Percentiles rank a stretch among this genome's conserved stretches.
Evolutionary conservation across 1,140 invertebrate genomes (phyloP).

Genomic region (Penaeus japonicus): DNA sequence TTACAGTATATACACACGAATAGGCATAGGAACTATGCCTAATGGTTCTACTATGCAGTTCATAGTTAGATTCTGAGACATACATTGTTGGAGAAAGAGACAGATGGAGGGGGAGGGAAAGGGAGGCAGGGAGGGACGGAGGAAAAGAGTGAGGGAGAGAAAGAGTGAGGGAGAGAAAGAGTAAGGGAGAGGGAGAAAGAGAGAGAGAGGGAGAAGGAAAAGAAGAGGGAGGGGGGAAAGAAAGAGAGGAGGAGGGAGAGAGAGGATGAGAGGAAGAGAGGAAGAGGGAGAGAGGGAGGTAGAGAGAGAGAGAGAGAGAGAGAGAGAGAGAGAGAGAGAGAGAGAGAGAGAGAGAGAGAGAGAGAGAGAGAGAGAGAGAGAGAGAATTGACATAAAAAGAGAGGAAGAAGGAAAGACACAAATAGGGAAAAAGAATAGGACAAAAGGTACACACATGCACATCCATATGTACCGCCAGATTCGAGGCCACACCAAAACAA

Average conservation of each 20-base stretch:
- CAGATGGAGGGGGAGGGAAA: no score
- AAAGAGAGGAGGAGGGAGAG: background rate
- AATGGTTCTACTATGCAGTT: no score
- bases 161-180: no score
- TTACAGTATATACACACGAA: no score
- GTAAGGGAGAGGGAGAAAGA: background rate
- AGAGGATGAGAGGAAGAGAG: background rate
- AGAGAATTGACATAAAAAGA: no score
- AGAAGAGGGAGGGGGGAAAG: background rate
- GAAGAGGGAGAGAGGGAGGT: background rate
- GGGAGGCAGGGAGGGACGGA: background rate
- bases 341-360: background rate
- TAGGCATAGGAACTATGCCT: no score
- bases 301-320: background rate
- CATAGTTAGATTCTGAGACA: no score
- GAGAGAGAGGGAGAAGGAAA: background rate
- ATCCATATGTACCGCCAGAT: no score
- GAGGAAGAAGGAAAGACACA: no score
- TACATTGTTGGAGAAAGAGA: background rate
- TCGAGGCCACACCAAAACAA: no score
- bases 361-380: background rate
- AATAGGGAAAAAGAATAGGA: no score
- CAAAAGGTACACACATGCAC: no score
- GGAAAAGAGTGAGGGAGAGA: background rate
- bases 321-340: background rate